Evolutionary conservation across 2,888 invertebrate species (phyloP).

Genomic region (Nephrotoma appendiculata): DNA sequence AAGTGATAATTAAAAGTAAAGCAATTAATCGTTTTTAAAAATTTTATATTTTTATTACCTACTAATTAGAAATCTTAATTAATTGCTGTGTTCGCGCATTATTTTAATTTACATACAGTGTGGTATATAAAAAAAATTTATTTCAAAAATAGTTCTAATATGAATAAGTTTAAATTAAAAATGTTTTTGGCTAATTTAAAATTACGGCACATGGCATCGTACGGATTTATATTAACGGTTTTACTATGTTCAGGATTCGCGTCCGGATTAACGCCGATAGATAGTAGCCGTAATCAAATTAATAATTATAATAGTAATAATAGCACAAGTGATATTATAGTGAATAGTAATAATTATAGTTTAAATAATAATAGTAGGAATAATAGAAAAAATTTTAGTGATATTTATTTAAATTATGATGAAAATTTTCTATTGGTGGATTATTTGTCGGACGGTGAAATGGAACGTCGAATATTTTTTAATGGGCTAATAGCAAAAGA

Average conservation of each 20-base stretch:
- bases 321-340: not conserved
- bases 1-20: not conserved
- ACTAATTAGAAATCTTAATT: not conserved
- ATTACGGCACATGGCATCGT: not conserved
- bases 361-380: not conserved
- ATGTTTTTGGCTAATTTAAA: not conserved
- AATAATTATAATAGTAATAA: not conserved
- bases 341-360: not conserved
- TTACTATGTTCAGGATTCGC: not conserved
- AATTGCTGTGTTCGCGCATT: not conserved
- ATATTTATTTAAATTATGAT: conserved; percentile 25
- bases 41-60: not conserved
- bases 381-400: not conserved
- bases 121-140: not conserved
- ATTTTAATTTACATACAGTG: not conserved
- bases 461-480: conserved; percentile 47
- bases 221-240: not conserved
- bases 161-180: not conserved
- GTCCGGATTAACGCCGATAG: not conserved
- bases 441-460: conserved; percentile 51
- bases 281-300: not conserved
- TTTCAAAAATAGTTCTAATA: not conserved
- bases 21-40: not conserved
- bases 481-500: conserved; percentile 52
- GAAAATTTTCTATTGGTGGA: conserved; percentile 51